Evolutionary conservation across 1,140 invertebrate species (phyloP).

Genomic region (Trissolcus basalis): DNA sequence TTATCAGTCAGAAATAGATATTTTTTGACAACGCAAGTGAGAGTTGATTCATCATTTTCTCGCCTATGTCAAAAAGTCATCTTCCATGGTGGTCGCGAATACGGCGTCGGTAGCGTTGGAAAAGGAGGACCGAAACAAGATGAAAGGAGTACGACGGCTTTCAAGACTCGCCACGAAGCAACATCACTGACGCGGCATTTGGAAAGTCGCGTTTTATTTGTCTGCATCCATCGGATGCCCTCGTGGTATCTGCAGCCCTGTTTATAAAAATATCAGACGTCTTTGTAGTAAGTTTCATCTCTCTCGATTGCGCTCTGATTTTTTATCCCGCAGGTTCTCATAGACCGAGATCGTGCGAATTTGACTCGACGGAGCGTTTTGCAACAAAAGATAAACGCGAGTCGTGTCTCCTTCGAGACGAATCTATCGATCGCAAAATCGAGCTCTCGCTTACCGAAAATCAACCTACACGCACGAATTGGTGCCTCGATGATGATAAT

Average conservation of each 20-base stretch:
- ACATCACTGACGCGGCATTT: slow-evolving; percentile 52
- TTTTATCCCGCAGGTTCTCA: slow-evolving; percentile 24
- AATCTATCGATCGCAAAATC: slow-evolving; percentile 6
- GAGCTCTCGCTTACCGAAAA: background rate
- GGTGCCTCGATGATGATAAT: slow-evolving; percentile 16
- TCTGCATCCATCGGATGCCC: slow-evolving; percentile 10
- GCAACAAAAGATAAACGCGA: slow-evolving; percentile 34
- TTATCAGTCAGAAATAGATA: slow-evolving; percentile 25
- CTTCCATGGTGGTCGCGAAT: slow-evolving; percentile 40
- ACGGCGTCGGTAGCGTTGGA: slow-evolving; percentile 19
- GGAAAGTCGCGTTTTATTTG: slow-evolving; percentile 63
- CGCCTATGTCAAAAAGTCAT: slow-evolving; percentile 31
- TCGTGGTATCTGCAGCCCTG: slow-evolving; percentile 33
- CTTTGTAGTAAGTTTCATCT: slow-evolving; percentile 37
- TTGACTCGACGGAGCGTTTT: slow-evolving; percentile 34
- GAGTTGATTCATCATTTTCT: slow-evolving; percentile 52
- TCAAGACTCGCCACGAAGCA: slow-evolving; percentile 31
- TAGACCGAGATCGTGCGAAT: slow-evolving; percentile 51
- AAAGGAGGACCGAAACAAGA: slow-evolving; percentile 29
- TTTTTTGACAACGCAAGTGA: slow-evolving; percentile 17
- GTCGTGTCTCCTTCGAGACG: slow-evolving; percentile 35
- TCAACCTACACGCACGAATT: slow-evolving; percentile 11
- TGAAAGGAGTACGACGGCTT: slow-evolving; percentile 45
- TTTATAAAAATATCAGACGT: slow-evolving; percentile 62
- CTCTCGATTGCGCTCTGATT: slow-evolving; percentile 4